Evolutionary conservation across 2,797 vertebrate species (phyloP).

Genomic region (Brachyalestes nurse): DNA sequence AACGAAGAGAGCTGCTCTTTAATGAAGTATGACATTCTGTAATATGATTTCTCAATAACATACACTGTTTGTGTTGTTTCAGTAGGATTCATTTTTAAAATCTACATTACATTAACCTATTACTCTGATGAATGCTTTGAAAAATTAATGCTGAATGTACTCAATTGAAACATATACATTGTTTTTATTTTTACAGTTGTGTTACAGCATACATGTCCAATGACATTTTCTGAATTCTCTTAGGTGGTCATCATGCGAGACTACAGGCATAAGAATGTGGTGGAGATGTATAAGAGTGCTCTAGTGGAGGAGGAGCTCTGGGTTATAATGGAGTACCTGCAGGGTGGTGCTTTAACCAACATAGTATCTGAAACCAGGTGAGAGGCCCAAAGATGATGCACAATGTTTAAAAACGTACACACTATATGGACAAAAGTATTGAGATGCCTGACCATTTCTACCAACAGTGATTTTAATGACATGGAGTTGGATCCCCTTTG

Average conservation of each 20-base stretch:
- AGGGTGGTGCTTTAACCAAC: conserved; percentile 88
- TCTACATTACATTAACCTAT: too few relatives aligned
- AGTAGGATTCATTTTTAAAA: background rate
- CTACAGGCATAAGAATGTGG: conserved; percentile 85
- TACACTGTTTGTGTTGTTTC: background rate
- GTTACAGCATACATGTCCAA: too few relatives aligned
- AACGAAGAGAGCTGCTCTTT: conserved; percentile 92
- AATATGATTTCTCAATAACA: background rate
- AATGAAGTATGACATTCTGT: conserved; percentile 83
- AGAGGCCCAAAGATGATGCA: background rate
- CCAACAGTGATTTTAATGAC: background rate
- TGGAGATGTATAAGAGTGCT: conserved; percentile 90
- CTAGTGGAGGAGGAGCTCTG: conserved; percentile 89
- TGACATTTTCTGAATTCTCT: background rate
- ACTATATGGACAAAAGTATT: too few relatives aligned
- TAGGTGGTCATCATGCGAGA: conserved; percentile 92
- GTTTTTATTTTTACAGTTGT: too few relatives aligned
- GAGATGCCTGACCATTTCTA: too few relatives aligned
- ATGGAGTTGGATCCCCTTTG: too few relatives aligned
- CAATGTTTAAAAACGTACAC: background rate
- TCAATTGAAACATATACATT: too few relatives aligned
- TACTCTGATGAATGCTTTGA: too few relatives aligned
- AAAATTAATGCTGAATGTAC: too few relatives aligned
- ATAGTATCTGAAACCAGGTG: conserved; percentile 88
- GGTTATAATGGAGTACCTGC: conserved; percentile 91